Evolutionary conservation across 1,140 invertebrate genomes (phyloP).

Genomic region (Caerostris extrusa): DNA sequence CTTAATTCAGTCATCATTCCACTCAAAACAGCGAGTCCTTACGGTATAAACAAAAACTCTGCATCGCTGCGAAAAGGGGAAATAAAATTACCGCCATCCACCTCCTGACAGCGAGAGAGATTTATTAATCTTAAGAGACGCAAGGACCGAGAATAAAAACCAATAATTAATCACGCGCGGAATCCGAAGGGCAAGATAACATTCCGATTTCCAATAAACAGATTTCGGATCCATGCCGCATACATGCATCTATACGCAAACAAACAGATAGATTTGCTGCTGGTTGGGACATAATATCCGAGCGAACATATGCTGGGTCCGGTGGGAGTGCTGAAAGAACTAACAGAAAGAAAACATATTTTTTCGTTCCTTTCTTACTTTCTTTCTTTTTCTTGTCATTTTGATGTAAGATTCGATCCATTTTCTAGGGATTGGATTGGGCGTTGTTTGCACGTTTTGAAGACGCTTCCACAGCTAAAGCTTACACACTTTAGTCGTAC

Average conservation of each 20-base stretch:
- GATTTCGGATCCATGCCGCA: conserved; percentile 56
- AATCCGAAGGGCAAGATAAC: conserved; percentile 56
- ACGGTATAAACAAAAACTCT: neutral
- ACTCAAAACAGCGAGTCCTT: conserved; percentile 21
- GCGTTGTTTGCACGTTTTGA: conserved; percentile 64
- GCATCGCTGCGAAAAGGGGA: neutral
- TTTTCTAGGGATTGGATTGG: conserved; percentile 43
- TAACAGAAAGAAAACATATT: neutral
- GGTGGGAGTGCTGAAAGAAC: conserved; percentile 25
- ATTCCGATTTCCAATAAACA: conserved; percentile 73
- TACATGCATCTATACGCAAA: neutral
- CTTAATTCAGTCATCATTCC: conserved; percentile 17
- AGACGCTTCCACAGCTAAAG: conserved; percentile 34
- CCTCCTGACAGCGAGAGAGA: conserved; percentile 31
- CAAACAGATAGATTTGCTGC: conserved; percentile 35
- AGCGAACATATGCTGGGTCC: conserved; percentile 14
- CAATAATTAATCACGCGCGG: conserved; percentile 75
- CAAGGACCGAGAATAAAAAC: conserved; percentile 56
- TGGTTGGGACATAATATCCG: conserved; percentile 26
- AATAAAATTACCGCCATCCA: conserved; percentile 40
- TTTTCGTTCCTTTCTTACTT: neutral
- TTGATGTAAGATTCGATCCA: conserved; percentile 49
- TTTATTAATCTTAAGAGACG: conserved; percentile 69
- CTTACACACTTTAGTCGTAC: too few species aligned
- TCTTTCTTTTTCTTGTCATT: neutral